Conservation (phyloP, 1,140 invertebrate species). For the Platyura marginata region DNA sequence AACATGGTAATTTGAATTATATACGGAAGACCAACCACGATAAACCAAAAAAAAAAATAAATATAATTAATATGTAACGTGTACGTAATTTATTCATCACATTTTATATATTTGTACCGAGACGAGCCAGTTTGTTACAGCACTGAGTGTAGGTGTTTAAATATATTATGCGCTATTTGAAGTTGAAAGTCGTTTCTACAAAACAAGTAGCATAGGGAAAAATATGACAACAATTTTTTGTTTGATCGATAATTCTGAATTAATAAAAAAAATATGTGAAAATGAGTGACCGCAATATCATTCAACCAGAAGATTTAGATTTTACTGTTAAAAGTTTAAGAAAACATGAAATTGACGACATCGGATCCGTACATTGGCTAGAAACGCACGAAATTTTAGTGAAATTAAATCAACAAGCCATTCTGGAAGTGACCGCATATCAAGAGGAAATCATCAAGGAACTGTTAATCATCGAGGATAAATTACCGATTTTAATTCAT, state of each 20-base stretch:
- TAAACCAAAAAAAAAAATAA: too few relatives aligned
- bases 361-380: slow-evolving; percentile 36
- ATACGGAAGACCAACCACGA: too few relatives aligned
- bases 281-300: slow-evolving; percentile 10
- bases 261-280: neutral
- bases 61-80: too few relatives aligned
- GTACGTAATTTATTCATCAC: too few relatives aligned
- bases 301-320: slow-evolving; percentile 18
- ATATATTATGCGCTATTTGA: too few relatives aligned
- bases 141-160: too few relatives aligned
- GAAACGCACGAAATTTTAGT: slow-evolving; percentile 57
- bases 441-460: slow-evolving; percentile 57
- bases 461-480: slow-evolving; percentile 38
- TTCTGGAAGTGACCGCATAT: slow-evolving; percentile 44
- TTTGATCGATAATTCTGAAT: neutral
- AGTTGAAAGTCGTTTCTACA: too few relatives aligned
- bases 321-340: slow-evolving; percentile 21
- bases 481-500: slow-evolving; percentile 45
- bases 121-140: too few relatives aligned
- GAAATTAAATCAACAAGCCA: slow-evolving; percentile 60
- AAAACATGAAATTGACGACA: slow-evolving; percentile 14
- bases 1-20: too few relatives aligned
- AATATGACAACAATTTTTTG: neutral
- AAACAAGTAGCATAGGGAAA: neutral
- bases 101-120: too few relatives aligned